phyloP scores from a whole-genome alignment of 1,140 invertebrate species.

The Goniozus legneri region DNA sequence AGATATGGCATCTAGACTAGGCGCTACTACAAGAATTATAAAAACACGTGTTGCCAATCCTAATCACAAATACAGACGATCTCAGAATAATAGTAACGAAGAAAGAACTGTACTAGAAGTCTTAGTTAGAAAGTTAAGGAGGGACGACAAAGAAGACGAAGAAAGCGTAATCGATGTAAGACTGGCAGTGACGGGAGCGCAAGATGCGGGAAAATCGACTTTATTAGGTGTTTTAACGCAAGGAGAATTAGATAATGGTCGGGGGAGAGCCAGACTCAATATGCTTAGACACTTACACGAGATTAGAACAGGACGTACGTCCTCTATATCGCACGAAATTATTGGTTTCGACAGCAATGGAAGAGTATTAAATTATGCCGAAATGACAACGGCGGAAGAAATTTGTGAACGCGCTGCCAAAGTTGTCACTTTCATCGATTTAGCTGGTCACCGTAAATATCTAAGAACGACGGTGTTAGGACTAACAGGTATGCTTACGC shows the following conservation, averaged over 20 bases:
- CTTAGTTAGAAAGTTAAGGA: slow-evolving; percentile 78
- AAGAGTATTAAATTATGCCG: slow-evolving; percentile 73
- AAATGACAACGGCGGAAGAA: slow-evolving; percentile 88
- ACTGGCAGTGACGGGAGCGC: slow-evolving; percentile 88
- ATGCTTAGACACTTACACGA: slow-evolving; percentile 96
- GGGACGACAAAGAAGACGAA: slow-evolving; percentile 80
- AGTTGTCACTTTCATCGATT: slow-evolving; percentile 91
- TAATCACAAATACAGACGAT: slow-evolving; percentile 42
- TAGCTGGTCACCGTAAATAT: slow-evolving; percentile 96
- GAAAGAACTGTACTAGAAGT: slow-evolving; percentile 74
- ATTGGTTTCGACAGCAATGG: slow-evolving; percentile 86
- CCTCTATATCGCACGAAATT: slow-evolving; percentile 94
- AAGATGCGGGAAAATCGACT: slow-evolving; percentile 92
- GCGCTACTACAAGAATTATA: slow-evolving; percentile 74
- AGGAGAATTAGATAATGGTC: slow-evolving; percentile 92
- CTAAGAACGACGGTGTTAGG: slow-evolving; percentile 93
- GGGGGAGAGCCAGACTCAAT: slow-evolving; percentile 90
- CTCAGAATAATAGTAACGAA: slow-evolving; percentile 38
- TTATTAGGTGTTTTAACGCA: slow-evolving; percentile 87
- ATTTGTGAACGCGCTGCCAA: slow-evolving; percentile 89
- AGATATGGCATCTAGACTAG: slow-evolving; percentile 80
- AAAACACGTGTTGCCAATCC: slow-evolving; percentile 57
- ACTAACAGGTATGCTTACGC: slow-evolving; percentile 58
- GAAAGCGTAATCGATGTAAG: slow-evolving; percentile 82
- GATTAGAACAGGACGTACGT: slow-evolving; percentile 92